phyloP scores from a whole-genome alignment of 2,888 invertebrate species.

The Lasioglossum zephyrum region DNA sequence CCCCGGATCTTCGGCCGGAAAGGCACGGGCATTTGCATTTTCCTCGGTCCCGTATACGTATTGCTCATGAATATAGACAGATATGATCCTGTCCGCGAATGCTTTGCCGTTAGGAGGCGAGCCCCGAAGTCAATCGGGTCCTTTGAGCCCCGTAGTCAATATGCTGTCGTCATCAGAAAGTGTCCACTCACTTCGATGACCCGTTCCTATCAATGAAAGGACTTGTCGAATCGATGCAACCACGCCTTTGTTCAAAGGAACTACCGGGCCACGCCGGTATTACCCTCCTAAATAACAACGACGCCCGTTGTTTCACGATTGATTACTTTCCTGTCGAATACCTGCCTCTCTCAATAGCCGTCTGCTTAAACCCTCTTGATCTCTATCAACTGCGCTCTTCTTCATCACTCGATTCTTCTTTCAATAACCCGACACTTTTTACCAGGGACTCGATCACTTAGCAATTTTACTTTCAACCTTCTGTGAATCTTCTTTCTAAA shows the following conservation, averaged over 20 bases:
- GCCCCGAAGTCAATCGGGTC: constrained; percentile 58
- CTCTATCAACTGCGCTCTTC: neutral
- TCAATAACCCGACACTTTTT: constrained; percentile 5
- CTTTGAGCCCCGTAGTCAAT: constrained; percentile 65
- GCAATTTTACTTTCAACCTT: neutral
- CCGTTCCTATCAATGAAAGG: constrained; percentile 44
- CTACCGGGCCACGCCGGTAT: constrained; percentile 25
- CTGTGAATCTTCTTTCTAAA: neutral
- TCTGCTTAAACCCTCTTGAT: constrained; percentile 8
- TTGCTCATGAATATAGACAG: constrained; percentile 75
- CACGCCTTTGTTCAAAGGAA: constrained; percentile 40
- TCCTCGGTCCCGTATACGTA: constrained; percentile 67
- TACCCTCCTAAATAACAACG: constrained; percentile 25
- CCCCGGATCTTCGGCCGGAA: constrained; percentile 70
- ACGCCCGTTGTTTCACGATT: constrained; percentile 7
- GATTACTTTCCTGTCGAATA: constrained; percentile 3
- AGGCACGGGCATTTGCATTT: constrained; percentile 73
- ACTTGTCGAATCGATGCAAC: constrained; percentile 21
- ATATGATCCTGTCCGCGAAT: constrained; percentile 72
- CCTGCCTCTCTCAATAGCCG: neutral
- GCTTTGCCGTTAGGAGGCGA: constrained; percentile 63
- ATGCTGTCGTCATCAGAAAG: constrained; percentile 64
- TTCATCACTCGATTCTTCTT: neutral
- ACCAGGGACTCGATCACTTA: neutral
- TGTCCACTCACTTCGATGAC: constrained; percentile 57